Conservation (phyloP, 2,888 invertebrate species). For the Lysandra bellargus region DNA sequence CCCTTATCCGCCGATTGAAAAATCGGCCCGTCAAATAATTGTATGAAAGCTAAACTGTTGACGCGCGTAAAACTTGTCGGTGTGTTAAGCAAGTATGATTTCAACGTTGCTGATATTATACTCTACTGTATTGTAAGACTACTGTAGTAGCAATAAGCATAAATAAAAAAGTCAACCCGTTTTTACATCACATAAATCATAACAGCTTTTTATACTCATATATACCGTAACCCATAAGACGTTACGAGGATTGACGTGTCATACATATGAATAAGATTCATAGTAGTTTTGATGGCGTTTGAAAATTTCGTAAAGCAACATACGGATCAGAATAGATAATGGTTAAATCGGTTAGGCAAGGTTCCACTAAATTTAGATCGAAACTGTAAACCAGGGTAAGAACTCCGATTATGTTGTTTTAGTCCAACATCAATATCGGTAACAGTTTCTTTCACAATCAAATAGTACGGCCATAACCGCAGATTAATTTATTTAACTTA, state of each 20-base stretch:
- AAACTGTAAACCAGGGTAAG: neutral
- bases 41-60: too few species aligned
- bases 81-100: neutral
- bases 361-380: conserved; percentile 9
- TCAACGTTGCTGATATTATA: neutral
- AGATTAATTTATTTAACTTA: too few species aligned
- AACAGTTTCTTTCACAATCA: too few species aligned
- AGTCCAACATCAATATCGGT: too few species aligned
- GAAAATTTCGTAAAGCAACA: neutral
- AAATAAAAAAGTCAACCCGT: neutral
- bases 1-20: too few species aligned
- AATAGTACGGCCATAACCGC: too few species aligned
- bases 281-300: conserved; percentile 5
- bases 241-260: neutral
- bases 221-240: neutral
- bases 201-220: neutral
- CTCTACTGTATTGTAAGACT: neutral
- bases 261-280: neutral
- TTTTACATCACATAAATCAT: neutral
- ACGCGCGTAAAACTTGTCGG: neutral
- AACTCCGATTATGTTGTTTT: neutral
- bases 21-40: too few species aligned
- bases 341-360: conserved; percentile 1
- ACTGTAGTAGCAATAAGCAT: neutral
- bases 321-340: conserved; percentile 10